phyloP scores from a whole-genome alignment of 2,113 vertebrate species.

The Panthera leo region DNA sequence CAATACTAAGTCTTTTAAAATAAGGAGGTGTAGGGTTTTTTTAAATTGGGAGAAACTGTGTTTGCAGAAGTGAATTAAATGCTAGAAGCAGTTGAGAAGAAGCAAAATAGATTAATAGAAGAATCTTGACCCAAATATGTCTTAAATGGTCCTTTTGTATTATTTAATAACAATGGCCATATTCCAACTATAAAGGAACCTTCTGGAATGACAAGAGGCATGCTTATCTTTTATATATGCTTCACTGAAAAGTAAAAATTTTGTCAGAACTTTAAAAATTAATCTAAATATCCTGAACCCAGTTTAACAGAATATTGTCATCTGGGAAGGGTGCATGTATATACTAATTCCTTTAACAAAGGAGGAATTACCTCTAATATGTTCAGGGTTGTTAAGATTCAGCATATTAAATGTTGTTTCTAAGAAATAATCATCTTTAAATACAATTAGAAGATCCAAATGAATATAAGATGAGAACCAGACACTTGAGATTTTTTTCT shows the following conservation, averaged over 20 bases:
- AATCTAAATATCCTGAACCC: not conserved
- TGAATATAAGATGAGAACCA: not conserved
- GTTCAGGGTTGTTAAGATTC: not conserved
- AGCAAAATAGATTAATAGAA: constrained; percentile 41
- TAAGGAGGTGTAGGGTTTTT: not conserved
- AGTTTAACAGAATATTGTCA: not conserved
- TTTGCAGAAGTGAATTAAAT: constrained; percentile 21
- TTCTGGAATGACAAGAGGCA: constrained; percentile 40
- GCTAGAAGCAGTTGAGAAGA: not conserved
- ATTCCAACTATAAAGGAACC: not conserved
- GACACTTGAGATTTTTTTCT: not conserved
- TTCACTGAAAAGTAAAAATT: constrained; percentile 2
- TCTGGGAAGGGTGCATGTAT: not conserved
- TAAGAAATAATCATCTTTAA: constrained; percentile 44
- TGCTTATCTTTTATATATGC: not conserved
- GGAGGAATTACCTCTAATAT: not conserved
- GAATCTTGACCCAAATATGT: constrained; percentile 29
- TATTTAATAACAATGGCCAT: not conserved
- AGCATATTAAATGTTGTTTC: not conserved
- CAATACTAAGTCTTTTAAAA: not conserved
- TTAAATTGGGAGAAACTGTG: not conserved
- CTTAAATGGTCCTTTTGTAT: not conserved
- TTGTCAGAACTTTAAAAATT: constrained; percentile 44
- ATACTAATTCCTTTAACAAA: not conserved
- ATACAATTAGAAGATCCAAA: constrained; percentile 35